Conservation (phyloP, 2,113 vertebrate species). For the Solea senegalensis region DNA sequence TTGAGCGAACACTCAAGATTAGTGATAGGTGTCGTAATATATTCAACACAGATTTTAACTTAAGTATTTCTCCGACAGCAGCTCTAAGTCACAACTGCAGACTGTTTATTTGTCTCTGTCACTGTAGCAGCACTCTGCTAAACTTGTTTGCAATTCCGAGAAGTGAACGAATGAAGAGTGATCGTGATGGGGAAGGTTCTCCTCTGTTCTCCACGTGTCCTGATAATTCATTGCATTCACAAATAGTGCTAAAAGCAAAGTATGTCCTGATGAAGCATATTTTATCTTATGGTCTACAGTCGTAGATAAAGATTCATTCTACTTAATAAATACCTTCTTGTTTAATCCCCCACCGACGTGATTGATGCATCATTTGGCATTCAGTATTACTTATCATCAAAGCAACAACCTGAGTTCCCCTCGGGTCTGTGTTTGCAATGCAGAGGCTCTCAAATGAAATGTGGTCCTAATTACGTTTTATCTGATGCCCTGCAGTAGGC, state of each 20-base stretch:
- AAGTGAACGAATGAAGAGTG: background rate
- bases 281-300: background rate
- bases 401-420: constrained; percentile 51
- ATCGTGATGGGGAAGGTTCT: background rate
- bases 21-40: too few species aligned
- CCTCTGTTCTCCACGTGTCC: background rate
- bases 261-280: background rate
- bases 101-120: too few species aligned
- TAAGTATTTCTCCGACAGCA: too few species aligned
- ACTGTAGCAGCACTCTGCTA: too few species aligned
- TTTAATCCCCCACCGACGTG: constrained; percentile 39
- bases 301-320: background rate
- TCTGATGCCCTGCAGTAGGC: constrained; percentile 69
- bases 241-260: background rate
- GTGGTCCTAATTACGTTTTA: constrained; percentile 77
- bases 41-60: too few species aligned
- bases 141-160: background rate
- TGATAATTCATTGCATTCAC: background rate
- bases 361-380: constrained; percentile 61
- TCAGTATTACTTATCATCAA: constrained; percentile 63
- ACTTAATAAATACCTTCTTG: constrained; percentile 17
- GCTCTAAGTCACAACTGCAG: too few species aligned
- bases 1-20: too few species aligned
- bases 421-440: constrained; percentile 54
- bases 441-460: constrained; percentile 71